A percentile compares a stretch with the other conserved stretches of the same genome.
These are phyloP conservation scores for Pocillopora grandis DNA, from an alignment of 92 coral and sea anemone genomes.

Conservation along the genomic window DNA sequence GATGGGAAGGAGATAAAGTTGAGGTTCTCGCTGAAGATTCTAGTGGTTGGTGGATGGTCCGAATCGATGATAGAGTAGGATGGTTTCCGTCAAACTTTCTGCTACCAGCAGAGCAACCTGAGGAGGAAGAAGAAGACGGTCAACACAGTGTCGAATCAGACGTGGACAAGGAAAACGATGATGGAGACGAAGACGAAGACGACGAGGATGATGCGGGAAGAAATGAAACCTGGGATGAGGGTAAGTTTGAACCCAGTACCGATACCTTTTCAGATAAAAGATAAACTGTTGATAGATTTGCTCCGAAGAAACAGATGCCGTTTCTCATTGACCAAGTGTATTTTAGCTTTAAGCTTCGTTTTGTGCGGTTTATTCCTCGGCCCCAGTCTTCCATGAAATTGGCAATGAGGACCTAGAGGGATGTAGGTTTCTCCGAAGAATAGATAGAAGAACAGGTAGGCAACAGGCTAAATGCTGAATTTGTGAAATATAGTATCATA, in stretches of 20 bases:
- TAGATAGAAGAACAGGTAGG: too few relatives aligned
- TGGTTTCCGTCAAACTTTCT: conserved; percentile 48
- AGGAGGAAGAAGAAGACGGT: not conserved
- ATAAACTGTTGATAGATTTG: too few relatives aligned
- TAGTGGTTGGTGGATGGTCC: conserved; percentile 46
- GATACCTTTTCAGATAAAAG: too few relatives aligned
- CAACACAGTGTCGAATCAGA: not conserved
- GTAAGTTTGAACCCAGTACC: not conserved
- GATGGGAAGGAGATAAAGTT: conserved; percentile 25
- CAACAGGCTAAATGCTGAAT: too few relatives aligned
- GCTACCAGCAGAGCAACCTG: not conserved
- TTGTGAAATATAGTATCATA: too few relatives aligned
- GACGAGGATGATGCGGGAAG: not conserved
- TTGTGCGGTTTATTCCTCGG: too few relatives aligned
- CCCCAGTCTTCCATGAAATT: too few relatives aligned
- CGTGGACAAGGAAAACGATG: not conserved
- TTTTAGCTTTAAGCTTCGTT: too few relatives aligned
- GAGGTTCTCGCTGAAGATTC: conserved; percentile 18
- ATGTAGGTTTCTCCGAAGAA: too few relatives aligned
- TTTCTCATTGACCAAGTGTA: too few relatives aligned
- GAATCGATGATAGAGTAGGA: not conserved
- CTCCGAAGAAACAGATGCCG: too few relatives aligned
- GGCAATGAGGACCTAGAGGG: too few relatives aligned
- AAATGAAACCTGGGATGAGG: not conserved
- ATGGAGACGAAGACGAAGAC: not conserved